Evolutionary conservation across 2,113 vertebrate species (phyloP), one percentile per base, ranked within the genome.

Genomic region (Rhinogobius similis): DNA sequence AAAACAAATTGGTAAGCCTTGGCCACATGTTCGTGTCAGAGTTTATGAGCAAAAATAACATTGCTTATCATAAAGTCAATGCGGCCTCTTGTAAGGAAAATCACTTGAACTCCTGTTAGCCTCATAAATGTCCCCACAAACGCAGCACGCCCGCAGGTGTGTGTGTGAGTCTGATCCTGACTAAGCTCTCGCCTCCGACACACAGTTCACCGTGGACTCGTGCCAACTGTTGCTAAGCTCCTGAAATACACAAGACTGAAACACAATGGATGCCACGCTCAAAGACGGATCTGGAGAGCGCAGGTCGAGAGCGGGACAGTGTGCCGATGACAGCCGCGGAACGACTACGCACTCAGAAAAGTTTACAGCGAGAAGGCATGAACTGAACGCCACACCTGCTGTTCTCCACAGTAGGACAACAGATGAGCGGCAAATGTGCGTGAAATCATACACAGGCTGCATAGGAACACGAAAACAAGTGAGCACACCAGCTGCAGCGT

Each of bases 191-290:
- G 56, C 61, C 73, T 74, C 46, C 77, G 86, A 88, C 82, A 81
- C 73, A 77, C 66, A 79, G 75, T 76, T 75, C 14, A 1, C 7
- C 3, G 71, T 89, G 89, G 89, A 83, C 9, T 55, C 7, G 1
- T 21, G 83, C 88, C 89, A 89, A 41, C 63, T 61, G 88, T 88
- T 90, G 87, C 88, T 87, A 84, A 88, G 88, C 85, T 82, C 87
- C 88, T 32, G 59, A 83, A 26, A 76, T 81, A 90, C 87, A 87
- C 84, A 85, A 76, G 41, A 39, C 41, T 78, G 82, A 83, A 89
- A 91, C 88, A 88, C 89, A 88, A 86, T 75, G 53, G 77, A 75
- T 38, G 59, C 18, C 1, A 68, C 64, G 71, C 80, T 73, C 55
- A 23, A 67, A 67, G 79, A 26, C 78, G 50, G 81, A 82, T 66